These are phyloP conservation scores for Ploceus nigricollis DNA, from an alignment of 2,113 vertebrate species.

Conservation along the genomic window DNA sequence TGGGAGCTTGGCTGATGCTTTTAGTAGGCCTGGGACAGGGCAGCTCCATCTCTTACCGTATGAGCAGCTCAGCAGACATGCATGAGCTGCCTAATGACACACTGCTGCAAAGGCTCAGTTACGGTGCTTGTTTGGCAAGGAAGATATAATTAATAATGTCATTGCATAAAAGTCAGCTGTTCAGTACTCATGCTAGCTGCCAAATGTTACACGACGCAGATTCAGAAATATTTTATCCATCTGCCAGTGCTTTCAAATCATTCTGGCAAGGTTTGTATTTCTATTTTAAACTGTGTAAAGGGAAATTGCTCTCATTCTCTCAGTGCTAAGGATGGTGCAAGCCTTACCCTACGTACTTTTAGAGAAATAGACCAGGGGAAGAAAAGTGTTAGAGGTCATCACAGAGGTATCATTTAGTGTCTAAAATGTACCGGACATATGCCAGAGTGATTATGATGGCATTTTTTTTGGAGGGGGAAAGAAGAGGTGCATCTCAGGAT, in stretches of 20 bases:
- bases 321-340: constrained; percentile 8
- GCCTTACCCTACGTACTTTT: constrained; percentile 13
- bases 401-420: neutral
- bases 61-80: constrained; percentile 13
- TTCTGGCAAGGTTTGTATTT: constrained; percentile 49
- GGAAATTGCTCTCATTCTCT: constrained; percentile 44
- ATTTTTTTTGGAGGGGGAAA: neutral
- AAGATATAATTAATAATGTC: constrained; percentile 61
- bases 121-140: constrained; percentile 42
- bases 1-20: constrained; percentile 55
- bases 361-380: neutral
- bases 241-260: constrained; percentile 68
- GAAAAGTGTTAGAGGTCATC: constrained; percentile 5
- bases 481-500: neutral
- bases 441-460: neutral
- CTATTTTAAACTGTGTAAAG: constrained; percentile 63
- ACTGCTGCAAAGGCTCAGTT: constrained; percentile 37
- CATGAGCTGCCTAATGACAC: constrained; percentile 40
- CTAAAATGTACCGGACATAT: neutral
- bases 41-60: neutral
- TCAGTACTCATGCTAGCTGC: constrained; percentile 61
- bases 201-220: constrained; percentile 48
- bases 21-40: neutral
- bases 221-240: constrained; percentile 69
- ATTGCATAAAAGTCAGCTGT: constrained; percentile 76